Percentiles rank a stretch among this genome's conserved stretches.
Evolutionary conservation across 2,888 invertebrate species (phyloP).

Genomic region (Pyrrhia umbra): DNA sequence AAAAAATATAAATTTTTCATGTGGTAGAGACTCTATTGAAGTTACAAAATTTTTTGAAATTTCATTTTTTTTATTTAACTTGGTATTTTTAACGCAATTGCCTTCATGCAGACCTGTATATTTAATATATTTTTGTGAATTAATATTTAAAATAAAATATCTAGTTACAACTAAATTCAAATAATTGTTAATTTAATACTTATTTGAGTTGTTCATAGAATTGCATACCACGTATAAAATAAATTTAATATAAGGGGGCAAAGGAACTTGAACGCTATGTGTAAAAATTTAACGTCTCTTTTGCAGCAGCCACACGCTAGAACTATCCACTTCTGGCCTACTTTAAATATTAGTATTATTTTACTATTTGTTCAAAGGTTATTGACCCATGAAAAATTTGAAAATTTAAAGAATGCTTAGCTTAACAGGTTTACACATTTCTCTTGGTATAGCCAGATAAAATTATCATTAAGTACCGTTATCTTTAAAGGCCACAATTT

Average conservation of each 20-base stretch:
- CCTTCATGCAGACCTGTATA: no score
- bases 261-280: background rate
- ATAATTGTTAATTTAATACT: no score
- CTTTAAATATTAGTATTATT: slow-evolving; percentile 21
- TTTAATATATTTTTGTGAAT: no score
- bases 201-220: no score
- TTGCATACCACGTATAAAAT: no score
- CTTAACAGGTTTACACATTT: slow-evolving; percentile 41
- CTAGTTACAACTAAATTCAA: no score
- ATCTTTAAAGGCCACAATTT: slow-evolving; percentile 28
- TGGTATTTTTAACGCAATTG: no score
- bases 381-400: slow-evolving; percentile 30
- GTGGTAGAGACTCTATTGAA: slow-evolving; percentile 1
- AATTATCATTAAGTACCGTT: slow-evolving; percentile 44
- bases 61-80: no score
- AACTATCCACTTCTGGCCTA: slow-evolving; percentile 33
- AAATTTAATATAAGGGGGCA: no score
- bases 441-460: slow-evolving; percentile 32
- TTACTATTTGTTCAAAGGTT: slow-evolving; percentile 35
- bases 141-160: no score
- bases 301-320: slow-evolving; percentile 20
- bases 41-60: no score
- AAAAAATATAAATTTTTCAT: background rate
- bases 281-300: slow-evolving; percentile 25
- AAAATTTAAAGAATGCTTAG: slow-evolving; percentile 38